Percentiles rank a stretch among this genome's conserved stretches.
Conservation (phyloP, 2,113 vertebrate species). For the Elachura formosa region DNA sequence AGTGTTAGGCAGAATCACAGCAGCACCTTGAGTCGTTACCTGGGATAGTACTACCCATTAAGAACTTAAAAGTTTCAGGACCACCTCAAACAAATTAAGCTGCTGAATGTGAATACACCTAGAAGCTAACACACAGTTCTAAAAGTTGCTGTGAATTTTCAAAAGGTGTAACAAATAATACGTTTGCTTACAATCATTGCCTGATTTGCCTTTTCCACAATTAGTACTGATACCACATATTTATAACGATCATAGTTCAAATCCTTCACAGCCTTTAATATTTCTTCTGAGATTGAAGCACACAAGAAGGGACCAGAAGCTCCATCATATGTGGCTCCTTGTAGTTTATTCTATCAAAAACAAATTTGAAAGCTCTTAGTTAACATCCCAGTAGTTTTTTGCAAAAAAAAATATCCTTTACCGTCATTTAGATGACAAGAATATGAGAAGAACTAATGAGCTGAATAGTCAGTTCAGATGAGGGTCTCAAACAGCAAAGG, state of each 20-base stretch:
- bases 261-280: slow-evolving; percentile 66
- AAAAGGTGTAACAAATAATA: background rate
- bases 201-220: slow-evolving; percentile 73
- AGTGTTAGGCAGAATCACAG: background rate
- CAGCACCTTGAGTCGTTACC: background rate
- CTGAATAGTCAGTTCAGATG: background rate
- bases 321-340: slow-evolving; percentile 48
- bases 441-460: background rate
- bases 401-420: background rate
- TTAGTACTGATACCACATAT: slow-evolving; percentile 68
- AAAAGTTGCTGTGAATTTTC: background rate
- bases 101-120: background rate
- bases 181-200: slow-evolving; percentile 69
- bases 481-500: background rate
- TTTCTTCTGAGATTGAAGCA: slow-evolving; percentile 67
- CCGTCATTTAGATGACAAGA: background rate
- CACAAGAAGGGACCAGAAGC: slow-evolving; percentile 49
- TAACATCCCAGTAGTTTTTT: background rate
- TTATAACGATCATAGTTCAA: slow-evolving; percentile 70
- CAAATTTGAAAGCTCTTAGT: background rate
- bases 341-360: slow-evolving; percentile 68
- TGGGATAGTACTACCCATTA: background rate
- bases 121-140: background rate
- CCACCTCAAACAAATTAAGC: background rate
- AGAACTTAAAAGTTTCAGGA: background rate